Evolutionary conservation across 2,113 vertebrate species (phyloP).

Genomic region (Syngnathus scovelli): DNA sequence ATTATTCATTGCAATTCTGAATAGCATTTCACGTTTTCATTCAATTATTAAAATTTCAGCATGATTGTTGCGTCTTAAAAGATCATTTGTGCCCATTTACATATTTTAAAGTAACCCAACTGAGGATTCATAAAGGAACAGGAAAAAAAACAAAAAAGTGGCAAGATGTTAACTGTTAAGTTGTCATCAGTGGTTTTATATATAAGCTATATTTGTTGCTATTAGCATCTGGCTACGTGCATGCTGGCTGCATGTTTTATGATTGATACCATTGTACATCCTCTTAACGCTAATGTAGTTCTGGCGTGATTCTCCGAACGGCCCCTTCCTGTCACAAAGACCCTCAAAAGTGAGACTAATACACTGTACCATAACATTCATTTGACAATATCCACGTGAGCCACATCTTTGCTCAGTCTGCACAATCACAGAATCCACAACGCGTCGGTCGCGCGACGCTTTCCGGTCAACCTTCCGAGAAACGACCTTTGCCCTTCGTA

Average conservation of each 20-base stretch:
- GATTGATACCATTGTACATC: not conserved
- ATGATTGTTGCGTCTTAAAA: not conserved
- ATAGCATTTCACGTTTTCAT: not conserved
- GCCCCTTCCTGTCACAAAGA: not conserved
- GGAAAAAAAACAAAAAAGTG: not conserved
- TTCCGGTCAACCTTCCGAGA: not conserved
- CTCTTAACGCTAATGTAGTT: not conserved
- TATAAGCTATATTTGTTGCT: slow-evolving; percentile 3
- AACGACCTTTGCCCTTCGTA: not conserved
- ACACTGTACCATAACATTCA: slow-evolving; percentile 5
- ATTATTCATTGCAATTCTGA: not conserved
- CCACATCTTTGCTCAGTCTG: not conserved
- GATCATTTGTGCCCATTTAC: not conserved
- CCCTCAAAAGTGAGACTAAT: not conserved
- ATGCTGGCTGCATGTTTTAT: not conserved
- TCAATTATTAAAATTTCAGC: not conserved
- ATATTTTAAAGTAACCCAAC: not conserved
- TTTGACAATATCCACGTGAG: not conserved
- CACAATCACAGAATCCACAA: not conserved
- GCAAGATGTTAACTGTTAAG: not conserved
- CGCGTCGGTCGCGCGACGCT: not conserved
- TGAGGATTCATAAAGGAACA: not conserved
- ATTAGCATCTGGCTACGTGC: not conserved
- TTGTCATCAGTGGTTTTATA: not conserved
- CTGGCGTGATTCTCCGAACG: not conserved